Conservation (phyloP, 2,113 vertebrate genomes). For the Sakesphorus luctuosus region DNA sequence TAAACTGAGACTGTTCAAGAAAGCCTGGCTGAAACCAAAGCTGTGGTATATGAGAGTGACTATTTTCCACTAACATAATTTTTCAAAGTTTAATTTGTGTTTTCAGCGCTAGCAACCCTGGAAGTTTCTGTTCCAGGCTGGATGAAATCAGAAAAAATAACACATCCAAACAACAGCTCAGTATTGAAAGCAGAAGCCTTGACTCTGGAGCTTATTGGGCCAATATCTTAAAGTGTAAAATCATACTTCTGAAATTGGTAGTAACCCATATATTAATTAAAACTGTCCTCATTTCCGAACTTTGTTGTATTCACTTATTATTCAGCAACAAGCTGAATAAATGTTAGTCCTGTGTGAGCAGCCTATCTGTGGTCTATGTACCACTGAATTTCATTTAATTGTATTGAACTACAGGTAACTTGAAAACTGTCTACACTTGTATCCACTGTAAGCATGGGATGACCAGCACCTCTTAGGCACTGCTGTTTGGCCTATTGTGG, state of each 20-base stretch:
- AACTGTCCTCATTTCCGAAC: not conserved
- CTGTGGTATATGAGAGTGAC: not conserved
- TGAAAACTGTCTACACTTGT: not conserved
- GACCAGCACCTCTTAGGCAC: not conserved
- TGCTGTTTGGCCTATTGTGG: not conserved
- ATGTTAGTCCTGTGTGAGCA: not conserved
- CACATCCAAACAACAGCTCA: constrained; percentile 27
- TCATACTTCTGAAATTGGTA: constrained; percentile 27
- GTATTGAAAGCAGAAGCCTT: constrained; percentile 36
- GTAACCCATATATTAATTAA: constrained; percentile 32
- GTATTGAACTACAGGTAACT: not conserved
- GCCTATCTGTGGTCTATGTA: not conserved
- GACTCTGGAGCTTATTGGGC: not conserved
- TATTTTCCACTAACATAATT: constrained; percentile 41
- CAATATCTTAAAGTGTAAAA: constrained; percentile 2
- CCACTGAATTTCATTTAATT: not conserved
- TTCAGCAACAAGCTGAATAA: not conserved
- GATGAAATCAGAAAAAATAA: constrained; percentile 57
- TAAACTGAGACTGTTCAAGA: not conserved
- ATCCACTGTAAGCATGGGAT: not conserved
- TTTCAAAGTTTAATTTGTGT: constrained; percentile 47
- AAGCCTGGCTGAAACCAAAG: not conserved
- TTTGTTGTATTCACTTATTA: not conserved
- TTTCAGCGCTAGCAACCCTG: constrained; percentile 53
- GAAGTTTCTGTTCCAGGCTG: constrained; percentile 59